Base-by-base conservation (phyloP, 1,140 invertebrate species). In the Helicoverpa armigera region DNA sequence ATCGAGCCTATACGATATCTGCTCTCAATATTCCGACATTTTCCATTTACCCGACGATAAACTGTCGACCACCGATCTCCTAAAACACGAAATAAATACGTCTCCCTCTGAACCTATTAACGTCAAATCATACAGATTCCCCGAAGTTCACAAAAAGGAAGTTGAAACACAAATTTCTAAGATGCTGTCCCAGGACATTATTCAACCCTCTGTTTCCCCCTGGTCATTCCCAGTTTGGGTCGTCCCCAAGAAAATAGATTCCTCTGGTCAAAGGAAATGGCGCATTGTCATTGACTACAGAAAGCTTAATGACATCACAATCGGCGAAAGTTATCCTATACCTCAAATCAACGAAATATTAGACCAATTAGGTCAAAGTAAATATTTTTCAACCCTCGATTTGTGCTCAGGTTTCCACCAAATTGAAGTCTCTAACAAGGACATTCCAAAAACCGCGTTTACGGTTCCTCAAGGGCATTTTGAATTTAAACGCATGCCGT, bases 371-470 rank as follows among this genome's bases (percentile, higher is more conserved):
- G 81, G 81, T 35, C 51, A 78, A 10, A 67, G 69, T 18, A 79
- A 79, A 74, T 82, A 79, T 76, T 82, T 82, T 14, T 79, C 29
- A 12, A 74, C 72, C n/a, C 35, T 74, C n/a, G 96, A 96, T 86
- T 75, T 96, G 9, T 85, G 85, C 0, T 90, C 86, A 43, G 95
- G 95, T 0, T 96, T 94, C 77, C 88, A 91, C 72, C 89, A 88
- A 67, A 87, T 91, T 60, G 16, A 29, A 2, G 54, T 74, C 18
- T 35, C 23, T 12, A 16, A 31, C 18, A 29, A 69, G 18, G 84
- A 86, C 70, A 65, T 53, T 18, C 54, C 56, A 2, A 88, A 88
- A 85, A 91, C 88, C 18, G 90, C 88, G 29, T 91, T 90, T 75
- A 56, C 70, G 74, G 83, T 85, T 14, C 77, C 78, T n/a, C 10